Evolutionary conservation across 2,113 vertebrate genomes (phyloP).

Genomic region (Leptobrachium leishanense): DNA sequence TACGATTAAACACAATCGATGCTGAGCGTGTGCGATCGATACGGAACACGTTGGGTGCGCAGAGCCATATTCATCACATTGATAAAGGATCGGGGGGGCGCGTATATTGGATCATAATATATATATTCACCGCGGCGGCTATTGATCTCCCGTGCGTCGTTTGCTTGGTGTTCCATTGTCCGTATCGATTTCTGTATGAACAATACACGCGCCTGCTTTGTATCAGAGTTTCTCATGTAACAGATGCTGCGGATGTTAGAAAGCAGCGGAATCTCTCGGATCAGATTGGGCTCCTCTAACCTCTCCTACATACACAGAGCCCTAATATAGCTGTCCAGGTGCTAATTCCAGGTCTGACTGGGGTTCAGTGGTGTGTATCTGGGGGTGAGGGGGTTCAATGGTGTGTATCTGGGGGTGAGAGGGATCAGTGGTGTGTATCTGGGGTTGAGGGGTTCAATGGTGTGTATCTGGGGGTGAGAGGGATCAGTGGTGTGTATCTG

Average conservation of each 20-base stretch:
- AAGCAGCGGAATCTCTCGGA: no score
- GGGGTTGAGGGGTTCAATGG: no score
- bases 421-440: no score
- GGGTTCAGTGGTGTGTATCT: no score
- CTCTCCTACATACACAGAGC: no score
- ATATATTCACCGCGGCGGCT: neutral
- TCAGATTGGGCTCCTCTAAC: no score
- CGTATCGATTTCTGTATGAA: constrained; percentile 21
- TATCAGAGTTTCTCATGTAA: neutral
- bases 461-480: no score
- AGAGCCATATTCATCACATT: neutral
- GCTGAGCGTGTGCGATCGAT: neutral
- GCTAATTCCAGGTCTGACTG: no score
- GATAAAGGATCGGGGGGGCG: neutral
- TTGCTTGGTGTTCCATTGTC: neutral
- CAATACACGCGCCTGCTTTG: neutral
- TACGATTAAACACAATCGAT: neutral
- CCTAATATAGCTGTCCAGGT: no score
- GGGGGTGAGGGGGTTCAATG: no score
- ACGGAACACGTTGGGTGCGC: neutral
- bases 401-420: no score
- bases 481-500: no score
- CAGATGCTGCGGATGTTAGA: neutral
- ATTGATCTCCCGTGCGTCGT: constrained; percentile 14
- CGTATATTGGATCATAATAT: neutral